phyloP scores from a whole-genome alignment of 2,113 vertebrate genomes.

The Myotis brandtii region DNA sequence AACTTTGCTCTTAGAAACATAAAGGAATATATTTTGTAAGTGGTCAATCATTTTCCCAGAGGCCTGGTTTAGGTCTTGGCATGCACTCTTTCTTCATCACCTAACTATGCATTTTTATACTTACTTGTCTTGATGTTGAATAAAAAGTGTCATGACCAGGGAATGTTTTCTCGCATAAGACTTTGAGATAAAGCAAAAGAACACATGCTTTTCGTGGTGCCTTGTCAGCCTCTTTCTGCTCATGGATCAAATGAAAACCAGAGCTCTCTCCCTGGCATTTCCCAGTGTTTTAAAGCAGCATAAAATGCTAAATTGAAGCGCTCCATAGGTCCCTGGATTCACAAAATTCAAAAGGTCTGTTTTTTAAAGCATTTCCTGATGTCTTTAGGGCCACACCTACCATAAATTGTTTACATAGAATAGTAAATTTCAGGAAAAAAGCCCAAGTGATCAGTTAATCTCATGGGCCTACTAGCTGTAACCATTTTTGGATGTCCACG shows the following conservation, averaged over 20 bases:
- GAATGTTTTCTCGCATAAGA: slow-evolving; percentile 36
- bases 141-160: slow-evolving; percentile 58
- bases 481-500: background rate
- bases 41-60: background rate
- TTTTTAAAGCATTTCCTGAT: background rate
- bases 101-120: slow-evolving; percentile 55
- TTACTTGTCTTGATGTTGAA: slow-evolving; percentile 52
- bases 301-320: background rate
- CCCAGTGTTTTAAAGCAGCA: slow-evolving; percentile 15
- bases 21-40: slow-evolving; percentile 5
- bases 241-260: slow-evolving; percentile 67
- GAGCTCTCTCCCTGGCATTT: background rate
- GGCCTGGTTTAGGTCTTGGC: background rate
- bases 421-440: slow-evolving; percentile 8
- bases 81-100: background rate
- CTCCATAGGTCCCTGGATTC: background rate
- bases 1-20: slow-evolving; percentile 15
- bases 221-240: slow-evolving; percentile 31
- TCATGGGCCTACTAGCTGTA: background rate
- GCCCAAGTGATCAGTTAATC: background rate
- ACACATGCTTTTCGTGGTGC: slow-evolving; percentile 33
- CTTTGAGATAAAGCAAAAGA: slow-evolving; percentile 61
- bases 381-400: background rate
- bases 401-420: slow-evolving; percentile 11
- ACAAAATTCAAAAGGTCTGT: background rate